Evolutionary conservation across 2,797 vertebrate genomes (phyloP).

Genomic region (Lutra lutra): DNA sequence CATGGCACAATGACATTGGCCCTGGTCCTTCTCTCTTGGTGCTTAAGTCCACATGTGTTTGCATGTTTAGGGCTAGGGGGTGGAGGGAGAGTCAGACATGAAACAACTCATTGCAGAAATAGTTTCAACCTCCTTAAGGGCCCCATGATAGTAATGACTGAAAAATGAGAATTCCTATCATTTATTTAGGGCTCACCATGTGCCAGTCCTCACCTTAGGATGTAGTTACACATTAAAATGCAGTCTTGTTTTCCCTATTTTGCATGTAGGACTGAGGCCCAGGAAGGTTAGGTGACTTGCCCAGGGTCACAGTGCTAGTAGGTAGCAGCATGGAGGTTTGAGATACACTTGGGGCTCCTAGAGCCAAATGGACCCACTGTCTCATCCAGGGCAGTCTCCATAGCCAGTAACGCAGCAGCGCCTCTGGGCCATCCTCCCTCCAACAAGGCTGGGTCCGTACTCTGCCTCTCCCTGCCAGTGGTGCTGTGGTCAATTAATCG

Average conservation of each 20-base stretch:
- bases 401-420: neutral
- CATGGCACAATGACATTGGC: neutral
- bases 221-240: neutral
- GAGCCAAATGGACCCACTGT: neutral
- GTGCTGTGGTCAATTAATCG: fast-evolving
- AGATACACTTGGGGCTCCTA: neutral
- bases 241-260: neutral
- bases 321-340: neutral
- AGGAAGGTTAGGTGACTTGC: neutral
- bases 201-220: neutral
- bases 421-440: neutral
- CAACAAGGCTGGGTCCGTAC: neutral
- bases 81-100: neutral
- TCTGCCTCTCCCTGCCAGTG: neutral
- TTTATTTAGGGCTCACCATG: neutral
- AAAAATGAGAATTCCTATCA: neutral
- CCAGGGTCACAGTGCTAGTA: neutral
- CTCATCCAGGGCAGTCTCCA: neutral
- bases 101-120: neutral
- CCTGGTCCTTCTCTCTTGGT: neutral
- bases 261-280: neutral
- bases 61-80: neutral
- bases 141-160: neutral
- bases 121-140: neutral
- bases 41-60: fast-evolving